These are phyloP conservation scores for Drosophila ezoana DNA, from an alignment of 2,888 invertebrate genomes.

Conservation along the genomic window DNA sequence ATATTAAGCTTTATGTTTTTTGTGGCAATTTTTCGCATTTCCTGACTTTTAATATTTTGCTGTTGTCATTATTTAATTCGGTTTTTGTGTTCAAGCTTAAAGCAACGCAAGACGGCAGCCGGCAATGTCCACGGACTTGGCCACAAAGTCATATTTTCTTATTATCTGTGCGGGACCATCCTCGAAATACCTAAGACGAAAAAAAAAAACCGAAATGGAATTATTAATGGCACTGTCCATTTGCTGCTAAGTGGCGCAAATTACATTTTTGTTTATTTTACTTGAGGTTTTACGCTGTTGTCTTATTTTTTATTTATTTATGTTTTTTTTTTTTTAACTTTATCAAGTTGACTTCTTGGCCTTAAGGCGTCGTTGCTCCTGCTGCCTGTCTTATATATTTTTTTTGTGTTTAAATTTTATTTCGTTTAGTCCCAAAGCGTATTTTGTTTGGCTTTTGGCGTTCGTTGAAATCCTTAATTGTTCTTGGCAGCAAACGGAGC, in stretches of 20 bases:
- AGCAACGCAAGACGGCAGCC: slow-evolving; percentile 29
- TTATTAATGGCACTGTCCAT: slow-evolving; percentile 80
- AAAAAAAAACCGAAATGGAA: slow-evolving; percentile 64
- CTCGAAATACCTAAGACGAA: slow-evolving; percentile 36
- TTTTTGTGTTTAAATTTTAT: slow-evolving; percentile 40
- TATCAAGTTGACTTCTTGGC: slow-evolving; percentile 56
- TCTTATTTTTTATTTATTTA: slow-evolving; percentile 45
- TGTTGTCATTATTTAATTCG: slow-evolving; percentile 49
- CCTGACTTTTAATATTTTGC: slow-evolving; percentile 5
- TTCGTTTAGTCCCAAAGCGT: slow-evolving; percentile 34
- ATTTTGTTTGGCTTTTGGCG: slow-evolving; percentile 63
- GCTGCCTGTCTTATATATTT: slow-evolving; percentile 29
- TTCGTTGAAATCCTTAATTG: slow-evolving; percentile 67
- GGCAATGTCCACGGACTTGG: slow-evolving; percentile 32
- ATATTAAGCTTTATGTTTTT: slow-evolving; percentile 48
- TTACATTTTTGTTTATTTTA: slow-evolving; percentile 77
- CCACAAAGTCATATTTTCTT: slow-evolving; percentile 74
- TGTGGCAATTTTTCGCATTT: slow-evolving; percentile 18
- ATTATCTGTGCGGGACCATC: slow-evolving; percentile 61
- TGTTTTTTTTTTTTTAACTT: slow-evolving; percentile 18
- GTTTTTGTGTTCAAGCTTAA: slow-evolving; percentile 40
- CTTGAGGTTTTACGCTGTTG: slow-evolving; percentile 53
- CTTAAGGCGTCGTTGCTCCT: slow-evolving; percentile 34
- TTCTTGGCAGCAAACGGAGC: slow-evolving; percentile 57
- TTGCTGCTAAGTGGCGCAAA: slow-evolving; percentile 80